Conservation (phyloP, 2,113 vertebrate genomes). For the Ageneiosus marmoratus region DNA sequence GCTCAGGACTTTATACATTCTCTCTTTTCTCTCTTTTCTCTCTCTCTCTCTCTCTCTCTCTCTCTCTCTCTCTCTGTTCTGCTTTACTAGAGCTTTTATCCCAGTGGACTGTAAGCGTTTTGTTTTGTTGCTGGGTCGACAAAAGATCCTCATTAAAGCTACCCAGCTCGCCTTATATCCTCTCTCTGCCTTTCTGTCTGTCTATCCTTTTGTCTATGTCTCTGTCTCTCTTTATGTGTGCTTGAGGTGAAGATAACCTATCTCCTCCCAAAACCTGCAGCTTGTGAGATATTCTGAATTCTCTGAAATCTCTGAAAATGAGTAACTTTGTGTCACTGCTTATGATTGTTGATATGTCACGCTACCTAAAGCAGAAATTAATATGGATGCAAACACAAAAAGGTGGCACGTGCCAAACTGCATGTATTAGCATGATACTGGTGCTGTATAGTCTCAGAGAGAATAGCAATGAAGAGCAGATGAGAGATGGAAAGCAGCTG, state of each 20-base stretch:
- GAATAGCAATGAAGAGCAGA: conserved; percentile 41
- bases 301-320: conserved; percentile 5
- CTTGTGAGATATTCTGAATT: conserved; percentile 3
- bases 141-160: conserved; percentile 52
- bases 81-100: conserved; percentile 45
- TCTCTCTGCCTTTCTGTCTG: background rate
- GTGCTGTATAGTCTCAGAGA: background rate
- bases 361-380: conserved; percentile 11
- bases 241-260: conserved; percentile 19
- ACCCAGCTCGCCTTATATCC: conserved; percentile 24
- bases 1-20: conserved; percentile 21
- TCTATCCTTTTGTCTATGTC: conserved; percentile 1
- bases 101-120: conserved; percentile 43
- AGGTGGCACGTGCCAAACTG: background rate
- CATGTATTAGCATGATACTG: background rate
- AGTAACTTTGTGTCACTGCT: background rate
- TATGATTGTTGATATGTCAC: conserved; percentile 7
- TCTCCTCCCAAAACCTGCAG: conserved; percentile 25
- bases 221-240: conserved; percentile 41
- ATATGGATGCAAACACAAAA: conserved; percentile 6
- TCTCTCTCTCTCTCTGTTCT: conserved; percentile 24
- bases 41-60: conserved; percentile 3
- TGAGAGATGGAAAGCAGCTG: conserved; percentile 40
- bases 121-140: conserved; percentile 52
- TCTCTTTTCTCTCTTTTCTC: background rate